A percentile compares a stretch with the other conserved stretches of the same genome.
These are phyloP conservation scores for Salticus scenicus DNA, from an alignment of 2,888 invertebrate species.

Conservation along the genomic window DNA sequence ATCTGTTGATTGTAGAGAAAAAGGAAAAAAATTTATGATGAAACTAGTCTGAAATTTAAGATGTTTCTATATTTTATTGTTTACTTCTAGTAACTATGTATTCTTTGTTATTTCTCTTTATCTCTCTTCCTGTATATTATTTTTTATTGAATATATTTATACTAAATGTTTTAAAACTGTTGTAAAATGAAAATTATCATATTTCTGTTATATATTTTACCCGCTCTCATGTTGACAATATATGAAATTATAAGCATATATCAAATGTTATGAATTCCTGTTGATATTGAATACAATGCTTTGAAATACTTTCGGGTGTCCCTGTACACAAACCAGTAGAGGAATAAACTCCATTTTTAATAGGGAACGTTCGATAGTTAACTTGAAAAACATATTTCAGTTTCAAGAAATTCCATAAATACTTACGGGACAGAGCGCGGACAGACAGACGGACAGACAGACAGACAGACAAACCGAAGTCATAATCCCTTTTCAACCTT, in stretches of 20 bases:
- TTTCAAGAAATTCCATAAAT: no score
- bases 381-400: no score
- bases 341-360: no score
- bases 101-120: not conserved
- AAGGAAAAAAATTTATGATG: not conserved
- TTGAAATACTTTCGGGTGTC: no score
- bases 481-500: no score
- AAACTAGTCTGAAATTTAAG: constrained; percentile 12
- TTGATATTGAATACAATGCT: constrained; percentile 12
- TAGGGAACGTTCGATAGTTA: no score
- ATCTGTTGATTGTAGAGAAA: not conserved
- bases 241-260: constrained; percentile 1
- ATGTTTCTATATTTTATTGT: constrained; percentile 12
- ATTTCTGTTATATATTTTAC: constrained; percentile 13
- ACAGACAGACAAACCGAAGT: no score
- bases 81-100: not conserved
- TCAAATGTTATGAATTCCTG: constrained; percentile 11
- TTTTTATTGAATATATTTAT: constrained; percentile 12
- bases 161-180: constrained; percentile 4
- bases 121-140: constrained; percentile 8
- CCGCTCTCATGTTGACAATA: not conserved
- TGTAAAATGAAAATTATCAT: not conserved
- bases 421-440: no score
- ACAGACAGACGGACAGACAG: no score
- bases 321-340: no score